Evolutionary conservation across 2,888 invertebrate genomes (phyloP).

Genomic region (Oligia fasciuncula): DNA sequence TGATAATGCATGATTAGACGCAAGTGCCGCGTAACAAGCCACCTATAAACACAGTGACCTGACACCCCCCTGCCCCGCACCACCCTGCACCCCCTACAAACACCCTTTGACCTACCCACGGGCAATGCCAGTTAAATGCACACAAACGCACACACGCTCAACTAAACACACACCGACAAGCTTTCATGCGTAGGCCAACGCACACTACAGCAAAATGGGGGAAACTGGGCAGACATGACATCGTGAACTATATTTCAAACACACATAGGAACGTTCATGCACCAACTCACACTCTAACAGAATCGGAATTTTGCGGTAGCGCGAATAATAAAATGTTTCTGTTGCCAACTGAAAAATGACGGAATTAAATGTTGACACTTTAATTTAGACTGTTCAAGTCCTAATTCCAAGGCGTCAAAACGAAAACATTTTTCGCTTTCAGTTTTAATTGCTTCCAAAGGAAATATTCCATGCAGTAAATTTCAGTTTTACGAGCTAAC

Average conservation of each 20-base stretch:
- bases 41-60: slow-evolving; percentile 87
- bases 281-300: slow-evolving; percentile 54
- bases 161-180: slow-evolving; percentile 49
- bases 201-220: slow-evolving; percentile 66
- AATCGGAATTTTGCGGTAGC: slow-evolving; percentile 60
- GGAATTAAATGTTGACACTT: slow-evolving; percentile 60
- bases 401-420: slow-evolving; percentile 57
- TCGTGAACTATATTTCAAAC: slow-evolving; percentile 71
- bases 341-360: slow-evolving; percentile 64
- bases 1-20: slow-evolving; percentile 79
- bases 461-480: slow-evolving; percentile 52
- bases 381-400: slow-evolving; percentile 53
- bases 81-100: slow-evolving; percentile 61
- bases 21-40: slow-evolving; percentile 73
- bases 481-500: slow-evolving; percentile 48
- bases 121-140: slow-evolving; percentile 67
- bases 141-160: slow-evolving; percentile 59
- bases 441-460: slow-evolving; percentile 60
- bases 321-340: slow-evolving; percentile 65
- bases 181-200: slow-evolving; percentile 54
- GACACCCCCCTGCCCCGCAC: slow-evolving; percentile 68
- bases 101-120: slow-evolving; percentile 74
- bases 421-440: slow-evolving; percentile 52
- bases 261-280: slow-evolving; percentile 57
- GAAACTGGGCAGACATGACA: slow-evolving; percentile 71